These are phyloP conservation scores for Tetranychus cinnabarinus DNA, from an alignment of 1,140 invertebrate genomes.

Conservation along the genomic window DNA sequence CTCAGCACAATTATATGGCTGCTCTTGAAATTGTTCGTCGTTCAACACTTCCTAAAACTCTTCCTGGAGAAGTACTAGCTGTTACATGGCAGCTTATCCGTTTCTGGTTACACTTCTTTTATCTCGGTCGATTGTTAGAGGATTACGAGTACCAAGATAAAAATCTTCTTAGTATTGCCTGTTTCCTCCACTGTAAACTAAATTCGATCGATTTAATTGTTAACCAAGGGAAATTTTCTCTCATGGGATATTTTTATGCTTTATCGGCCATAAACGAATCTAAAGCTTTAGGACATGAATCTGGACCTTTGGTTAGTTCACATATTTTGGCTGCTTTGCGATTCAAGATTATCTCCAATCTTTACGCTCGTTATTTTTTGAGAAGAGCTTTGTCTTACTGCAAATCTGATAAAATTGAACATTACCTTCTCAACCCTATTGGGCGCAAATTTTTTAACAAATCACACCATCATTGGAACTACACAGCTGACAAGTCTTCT, in stretches of 20 bases:
- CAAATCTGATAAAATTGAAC: background rate
- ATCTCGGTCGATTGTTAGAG: conserved; percentile 3
- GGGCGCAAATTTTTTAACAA: conserved; percentile 8
- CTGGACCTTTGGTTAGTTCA: background rate
- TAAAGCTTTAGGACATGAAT: background rate
- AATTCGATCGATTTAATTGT: conserved; percentile 8
- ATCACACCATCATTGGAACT: conserved; percentile 7
- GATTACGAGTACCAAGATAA: background rate
- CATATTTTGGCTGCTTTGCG: conserved; percentile 4
- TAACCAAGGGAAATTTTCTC: conserved; percentile 1
- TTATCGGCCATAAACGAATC: conserved; percentile 9
- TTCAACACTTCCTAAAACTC: background rate
- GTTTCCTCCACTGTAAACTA: conserved; percentile 8
- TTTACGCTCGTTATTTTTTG: conserved; percentile 8
- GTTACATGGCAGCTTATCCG: conserved; percentile 1
- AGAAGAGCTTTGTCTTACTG: background rate
- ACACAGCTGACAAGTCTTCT: conserved; percentile 5
- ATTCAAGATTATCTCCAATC: conserved; percentile 6
- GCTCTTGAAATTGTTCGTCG: background rate
- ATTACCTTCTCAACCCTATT: conserved; percentile 7
- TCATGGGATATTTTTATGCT: conserved; percentile 5
- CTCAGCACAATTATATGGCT: conserved; percentile 1
- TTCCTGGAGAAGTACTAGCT: background rate
- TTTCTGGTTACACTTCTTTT: conserved; percentile 5
- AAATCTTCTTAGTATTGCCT: background rate